Base-by-base conservation (phyloP, 2,888 invertebrate species). In the Argyresthia goedartella region DNA sequence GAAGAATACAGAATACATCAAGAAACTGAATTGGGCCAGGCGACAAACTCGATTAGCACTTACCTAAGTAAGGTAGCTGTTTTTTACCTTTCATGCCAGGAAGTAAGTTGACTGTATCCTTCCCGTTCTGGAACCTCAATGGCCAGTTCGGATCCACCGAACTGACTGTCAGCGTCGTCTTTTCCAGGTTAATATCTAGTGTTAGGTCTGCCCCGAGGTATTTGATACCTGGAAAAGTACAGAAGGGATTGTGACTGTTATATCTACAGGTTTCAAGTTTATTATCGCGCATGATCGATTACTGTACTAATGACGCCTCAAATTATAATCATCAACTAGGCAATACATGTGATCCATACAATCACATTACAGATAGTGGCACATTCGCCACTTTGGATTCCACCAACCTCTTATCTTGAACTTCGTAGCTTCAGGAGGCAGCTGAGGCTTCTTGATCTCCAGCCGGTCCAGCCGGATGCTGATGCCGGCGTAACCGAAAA, bases 401-500 rank as follows among this genome's bases (percentile, higher is more conserved):
- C 14, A 14, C 44, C 42, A 53, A 86, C 88, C 88, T 72, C 67
- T 74, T 39, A 88, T 74, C 10, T 67, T 76, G 33, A 87, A 72
- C 48, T 65, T 71, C 0, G 71, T 78, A 1, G 82, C 65, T 15
- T 76, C 67, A 1, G 88, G 85, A 1, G 87, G 82, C 6, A 87
- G 56, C 44, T 67, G 71, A 0, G 88, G 84, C 25, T 65, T 73
- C 25, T 61, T 65, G 33, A 89, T 76, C 58, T 77, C 76, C 49
- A 89, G 60, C n/a, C 72, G 61, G 57, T 88, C 81, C 9, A 88
- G 65, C 34, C 82, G 78, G 54, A 89, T 82, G 54, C 87, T 72
- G 33, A 90, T 53, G 1, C 90, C 89, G 0, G 82, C 90, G 60
- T 88, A 90, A 0, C 90, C 90, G 54, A 88, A 88, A 33, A 88